Base-by-base conservation (phyloP, 2,797 vertebrate species). In the Sardinella longiceps region DNA sequence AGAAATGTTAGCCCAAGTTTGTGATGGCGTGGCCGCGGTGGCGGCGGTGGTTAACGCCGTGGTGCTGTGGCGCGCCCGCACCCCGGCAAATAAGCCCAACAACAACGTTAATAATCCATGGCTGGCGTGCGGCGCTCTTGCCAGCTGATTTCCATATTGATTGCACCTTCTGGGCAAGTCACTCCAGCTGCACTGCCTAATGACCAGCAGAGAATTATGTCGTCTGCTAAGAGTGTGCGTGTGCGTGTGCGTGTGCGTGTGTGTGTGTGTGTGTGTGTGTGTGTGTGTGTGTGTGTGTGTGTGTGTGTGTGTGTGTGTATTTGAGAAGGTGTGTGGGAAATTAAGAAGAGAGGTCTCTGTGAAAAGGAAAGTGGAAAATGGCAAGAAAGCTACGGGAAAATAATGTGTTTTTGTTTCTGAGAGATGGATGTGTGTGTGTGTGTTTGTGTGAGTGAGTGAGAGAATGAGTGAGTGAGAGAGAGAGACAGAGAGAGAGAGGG, bases 71-170 rank as follows among this genome's bases (percentile, higher is more conserved):
- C 11, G n/a, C 58, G 28, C 77, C 83, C 46, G 7, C 43, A 80
- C 39, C 84, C 86, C 87, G 82, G 83, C 80, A 77, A 92, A 93
- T 92, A 93, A 94, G 91, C 90, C 56, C 12, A 85, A 84, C 91
- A 92, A 86, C 90, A 91, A 88, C 90, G 81, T 91, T 90, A 92
- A 93, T 94, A 93, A 93, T 93, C 90, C 90, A 93, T 88, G 90
- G 85, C 50, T 82, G 83, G 83, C 87, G 87, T 82, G 87, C 46
- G 28, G 63, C 84, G 88, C n/a, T 85, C 58, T 83, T 90, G 86
- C 88, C 87, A 88, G 88, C 89, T 93, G 88, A 94, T 95, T 93
- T 94, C 91, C 93, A 94, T 94, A 92, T 92, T 93, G 91, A 95
- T 94, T 90, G 88, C 87, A 89, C 90, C 86, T 88, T 86, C 4